Conservation (phyloP, 2,797 vertebrate genomes). For the Acipenser oxyrinchus region DNA sequence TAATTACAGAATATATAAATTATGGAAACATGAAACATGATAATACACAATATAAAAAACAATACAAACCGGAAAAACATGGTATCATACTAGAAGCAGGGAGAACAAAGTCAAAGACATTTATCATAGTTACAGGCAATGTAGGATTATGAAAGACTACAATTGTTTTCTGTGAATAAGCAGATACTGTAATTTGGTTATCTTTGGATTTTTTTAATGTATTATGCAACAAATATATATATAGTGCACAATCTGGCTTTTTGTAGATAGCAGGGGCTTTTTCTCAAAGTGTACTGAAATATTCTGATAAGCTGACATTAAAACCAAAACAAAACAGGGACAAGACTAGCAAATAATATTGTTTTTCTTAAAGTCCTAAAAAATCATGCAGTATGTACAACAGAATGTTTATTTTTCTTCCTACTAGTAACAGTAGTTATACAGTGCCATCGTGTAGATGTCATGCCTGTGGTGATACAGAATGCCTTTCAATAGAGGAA, state of each 20-base stretch:
- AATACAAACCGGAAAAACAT: no score
- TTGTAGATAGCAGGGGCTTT: conserved; percentile 17
- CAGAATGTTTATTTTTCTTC: conserved; percentile 3
- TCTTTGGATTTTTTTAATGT: background rate
- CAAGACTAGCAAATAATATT: conserved; percentile 3
- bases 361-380: background rate
- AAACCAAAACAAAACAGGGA: conserved; percentile 10
- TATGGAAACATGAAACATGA: no score
- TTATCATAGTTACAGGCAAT: background rate
- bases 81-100: no score
- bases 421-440: no score
- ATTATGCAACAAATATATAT: conserved; percentile 1
- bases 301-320: conserved; percentile 21
- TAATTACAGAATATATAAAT: background rate
- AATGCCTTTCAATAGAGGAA: conserved; percentile 13
- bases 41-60: no score
- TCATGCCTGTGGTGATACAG: conserved; percentile 7
- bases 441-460: no score
- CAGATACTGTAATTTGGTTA: conserved; percentile 13
- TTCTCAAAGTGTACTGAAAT: conserved; percentile 14
- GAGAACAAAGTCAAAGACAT: no score
- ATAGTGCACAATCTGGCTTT: conserved; percentile 15
- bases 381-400: conserved; percentile 8
- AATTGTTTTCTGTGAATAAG: conserved; percentile 10
- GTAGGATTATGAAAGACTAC: conserved; percentile 4